Evolutionary conservation across 2,888 invertebrate genomes (phyloP).

Genomic region (Oxystoma pomonae): DNA sequence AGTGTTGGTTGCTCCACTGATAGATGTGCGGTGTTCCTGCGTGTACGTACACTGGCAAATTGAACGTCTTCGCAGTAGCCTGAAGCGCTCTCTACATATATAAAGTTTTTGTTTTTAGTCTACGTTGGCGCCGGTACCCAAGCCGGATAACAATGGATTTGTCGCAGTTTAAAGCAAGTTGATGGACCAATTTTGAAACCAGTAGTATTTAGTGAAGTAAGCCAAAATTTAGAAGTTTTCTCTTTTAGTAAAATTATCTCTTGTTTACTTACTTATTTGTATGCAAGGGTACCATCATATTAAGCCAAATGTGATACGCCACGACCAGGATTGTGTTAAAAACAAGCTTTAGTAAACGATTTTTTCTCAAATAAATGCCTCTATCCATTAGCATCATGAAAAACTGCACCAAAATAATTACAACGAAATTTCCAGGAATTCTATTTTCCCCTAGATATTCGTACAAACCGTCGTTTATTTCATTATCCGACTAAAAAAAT

Average conservation of each 20-base stretch:
- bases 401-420: constrained; percentile 1
- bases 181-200: no score
- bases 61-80: no score
- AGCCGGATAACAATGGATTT: no score
- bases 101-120: no score
- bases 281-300: constrained; percentile 16
- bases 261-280: constrained; percentile 11
- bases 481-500: not conserved
- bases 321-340: constrained; percentile 18
- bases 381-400: constrained; percentile 17
- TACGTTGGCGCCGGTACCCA: no score
- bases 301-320: constrained; percentile 13
- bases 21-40: no score
- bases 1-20: no score
- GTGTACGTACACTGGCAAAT: no score
- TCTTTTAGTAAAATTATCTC: not conserved
- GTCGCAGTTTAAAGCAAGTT: no score
- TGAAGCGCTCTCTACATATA: no score
- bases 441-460: not conserved
- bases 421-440: not conserved
- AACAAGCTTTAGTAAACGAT: constrained; percentile 18
- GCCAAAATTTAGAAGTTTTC: no score
- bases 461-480: not conserved
- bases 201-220: no score
- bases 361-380: constrained; percentile 17